Conservation (phyloP, 2,113 vertebrate species). For the Scomber scombrus region DNA sequence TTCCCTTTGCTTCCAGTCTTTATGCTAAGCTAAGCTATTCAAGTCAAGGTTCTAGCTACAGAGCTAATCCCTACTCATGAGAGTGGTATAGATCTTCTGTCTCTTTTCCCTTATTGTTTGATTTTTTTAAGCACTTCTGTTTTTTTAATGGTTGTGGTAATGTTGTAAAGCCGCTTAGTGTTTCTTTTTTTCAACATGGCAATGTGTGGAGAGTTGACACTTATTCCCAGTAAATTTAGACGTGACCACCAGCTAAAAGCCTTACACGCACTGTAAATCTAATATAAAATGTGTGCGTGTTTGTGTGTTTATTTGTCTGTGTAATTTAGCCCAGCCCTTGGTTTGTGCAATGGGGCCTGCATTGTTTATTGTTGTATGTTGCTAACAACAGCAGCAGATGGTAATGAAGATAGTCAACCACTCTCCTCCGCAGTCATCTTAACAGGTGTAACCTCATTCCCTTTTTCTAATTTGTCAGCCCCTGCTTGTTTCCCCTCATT, state of each 20-base stretch:
- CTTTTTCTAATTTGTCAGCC: slow-evolving; percentile 60
- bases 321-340: slow-evolving; percentile 67
- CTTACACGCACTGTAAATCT: slow-evolving; percentile 31
- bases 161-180: not conserved
- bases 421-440: slow-evolving; percentile 44
- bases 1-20: too few relatives aligned
- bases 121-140: not conserved
- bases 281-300: slow-evolving; percentile 35
- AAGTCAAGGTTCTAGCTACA: too few relatives aligned
- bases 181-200: slow-evolving; percentile 23
- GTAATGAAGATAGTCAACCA: slow-evolving; percentile 63
- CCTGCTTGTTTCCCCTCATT: slow-evolving; percentile 55
- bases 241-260: slow-evolving; percentile 35
- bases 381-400: slow-evolving; percentile 81
- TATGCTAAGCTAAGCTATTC: too few relatives aligned
- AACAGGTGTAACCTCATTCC: slow-evolving; percentile 78
- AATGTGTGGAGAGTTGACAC: slow-evolving; percentile 16
- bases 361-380: slow-evolving; percentile 79
- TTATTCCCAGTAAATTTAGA: slow-evolving; percentile 14
- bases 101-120: not conserved
- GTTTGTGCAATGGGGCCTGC: slow-evolving; percentile 55
- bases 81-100: not conserved
- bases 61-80: too few relatives aligned
- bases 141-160: not conserved
- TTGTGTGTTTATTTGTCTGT: slow-evolving; percentile 60